Base-by-base conservation (phyloP, 2,888 invertebrate genomes). In the Epsilonema sp. region DNA sequence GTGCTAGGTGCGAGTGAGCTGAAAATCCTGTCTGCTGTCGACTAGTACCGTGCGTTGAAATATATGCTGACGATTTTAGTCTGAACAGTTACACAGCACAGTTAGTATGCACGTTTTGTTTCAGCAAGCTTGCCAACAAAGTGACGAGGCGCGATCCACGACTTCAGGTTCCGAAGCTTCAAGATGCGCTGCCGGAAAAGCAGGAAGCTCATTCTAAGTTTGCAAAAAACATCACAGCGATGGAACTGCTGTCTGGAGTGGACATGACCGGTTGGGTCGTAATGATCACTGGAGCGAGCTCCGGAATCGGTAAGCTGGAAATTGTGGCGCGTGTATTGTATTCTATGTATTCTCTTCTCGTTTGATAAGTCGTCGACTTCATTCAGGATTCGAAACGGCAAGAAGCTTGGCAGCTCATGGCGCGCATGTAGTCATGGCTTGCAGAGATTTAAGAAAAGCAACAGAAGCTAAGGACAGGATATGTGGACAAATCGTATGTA, bases 211-310 rank as follows among this genome's bases (percentile, higher is more conserved):
- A n/a, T n/a, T 31, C 31, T 13, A 74, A 82, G 57, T 90, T 82
- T 69, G 89, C 89, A 72, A 79, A 77, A 0, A 80, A 80, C 22
- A 80, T 80, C 48, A 80, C 80, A 38, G 87, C 87, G 2, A 70
- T 79, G 57, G 78, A 84, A 67, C 75, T 86, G 13, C 69, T 92
- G 11, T 82, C 84, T 65, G 89, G 89, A 5, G 73, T 80, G 53
- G 87, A 92, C 66, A 71, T 92, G 48, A 78, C 78, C 44, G 79
- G 80, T 1, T 82, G 80, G 68, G 70, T 78, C 60, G 84, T 82
- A 0, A 64, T 92, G 8, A 74, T 92, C 36, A 90, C 89, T 4
- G 90, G 90, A 11, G 82, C 80, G 1, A 89, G 84, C 68, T 71
- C 76, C 50, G 92, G 90, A 2, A 89, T 92, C 60, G 90, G 76